phyloP scores from a whole-genome alignment of 2,113 vertebrate genomes.

The Coregonus clupeaformis region DNA sequence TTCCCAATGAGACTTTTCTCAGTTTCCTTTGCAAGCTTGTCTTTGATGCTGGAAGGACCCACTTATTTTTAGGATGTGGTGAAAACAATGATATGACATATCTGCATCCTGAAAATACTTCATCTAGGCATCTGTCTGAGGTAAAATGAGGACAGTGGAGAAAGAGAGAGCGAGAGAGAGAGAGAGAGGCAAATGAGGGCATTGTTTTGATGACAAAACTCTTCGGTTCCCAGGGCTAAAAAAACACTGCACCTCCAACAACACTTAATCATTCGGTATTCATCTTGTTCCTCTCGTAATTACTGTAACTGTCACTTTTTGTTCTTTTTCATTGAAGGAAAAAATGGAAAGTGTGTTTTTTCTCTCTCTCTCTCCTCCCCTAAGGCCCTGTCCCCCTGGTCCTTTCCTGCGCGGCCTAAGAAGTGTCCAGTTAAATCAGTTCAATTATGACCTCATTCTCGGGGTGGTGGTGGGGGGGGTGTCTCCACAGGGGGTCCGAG shows the following conservation, averaged over 20 bases:
- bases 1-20: slow-evolving; percentile 43
- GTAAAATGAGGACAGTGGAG: background rate
- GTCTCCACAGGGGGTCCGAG: slow-evolving; percentile 50
- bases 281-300: slow-evolving; percentile 70
- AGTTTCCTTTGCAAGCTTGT: slow-evolving; percentile 56
- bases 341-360: slow-evolving; percentile 71
- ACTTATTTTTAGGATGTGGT: slow-evolving; percentile 42
- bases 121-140: background rate
- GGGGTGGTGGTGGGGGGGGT: slow-evolving; percentile 39
- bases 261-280: slow-evolving; percentile 64
- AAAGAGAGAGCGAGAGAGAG: slow-evolving; percentile 16
- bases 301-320: slow-evolving; percentile 83
- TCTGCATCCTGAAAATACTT: slow-evolving; percentile 48
- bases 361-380: slow-evolving; percentile 47
- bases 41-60: slow-evolving; percentile 53
- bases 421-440: slow-evolving; percentile 75
- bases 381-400: slow-evolving; percentile 26
- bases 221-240: slow-evolving; percentile 68
- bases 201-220: slow-evolving; percentile 64
- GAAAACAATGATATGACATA: slow-evolving; percentile 34
- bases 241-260: slow-evolving; percentile 69
- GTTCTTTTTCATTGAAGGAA: slow-evolving; percentile 77
- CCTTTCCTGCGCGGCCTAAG: slow-evolving; percentile 57
- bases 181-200: slow-evolving; percentile 33
- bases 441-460: slow-evolving; percentile 76